Conservation (phyloP, 1,140 invertebrate species). For the Aphelinus atriplicis region DNA sequence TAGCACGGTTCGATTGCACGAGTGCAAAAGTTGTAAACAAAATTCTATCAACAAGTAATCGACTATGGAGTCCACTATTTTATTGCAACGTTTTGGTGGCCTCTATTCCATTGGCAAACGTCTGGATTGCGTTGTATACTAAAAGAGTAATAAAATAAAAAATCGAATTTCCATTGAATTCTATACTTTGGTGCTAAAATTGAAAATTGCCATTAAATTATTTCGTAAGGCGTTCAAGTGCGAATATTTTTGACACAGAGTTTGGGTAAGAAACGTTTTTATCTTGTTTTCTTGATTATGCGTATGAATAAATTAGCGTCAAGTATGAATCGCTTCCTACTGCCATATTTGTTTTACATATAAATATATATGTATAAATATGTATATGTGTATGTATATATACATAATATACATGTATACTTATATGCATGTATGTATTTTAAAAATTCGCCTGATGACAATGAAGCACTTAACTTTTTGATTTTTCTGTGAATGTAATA, state of each 20-base stretch:
- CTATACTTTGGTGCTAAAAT: slow-evolving; percentile 1
- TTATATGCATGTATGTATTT: neutral
- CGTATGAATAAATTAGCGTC: slow-evolving; percentile 10
- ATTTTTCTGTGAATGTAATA: slow-evolving; percentile 16
- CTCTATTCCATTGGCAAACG: too few species aligned
- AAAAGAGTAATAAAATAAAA: too few species aligned
- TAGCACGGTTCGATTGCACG: too few species aligned
- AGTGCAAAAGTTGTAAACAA: too few species aligned
- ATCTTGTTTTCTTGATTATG: neutral
- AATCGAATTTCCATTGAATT: neutral
- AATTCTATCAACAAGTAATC: too few species aligned
- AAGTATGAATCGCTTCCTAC: slow-evolving; percentile 43
- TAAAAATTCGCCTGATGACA: slow-evolving; percentile 39
- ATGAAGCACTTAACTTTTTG: slow-evolving; percentile 33
- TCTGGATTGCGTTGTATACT: too few species aligned
- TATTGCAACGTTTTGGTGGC: too few species aligned
- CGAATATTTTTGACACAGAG: slow-evolving; percentile 9
- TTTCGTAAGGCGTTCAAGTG: neutral
- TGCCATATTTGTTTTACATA: slow-evolving; percentile 47
- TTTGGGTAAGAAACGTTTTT: slow-evolving; percentile 11
- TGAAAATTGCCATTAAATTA: slow-evolving; percentile 23
- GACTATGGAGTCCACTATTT: too few species aligned
- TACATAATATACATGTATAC: too few species aligned
- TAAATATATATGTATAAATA: too few species aligned
- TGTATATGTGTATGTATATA: too few species aligned